These are phyloP conservation scores for Sthenelais limicola DNA, from an alignment of 2,888 invertebrate species.

Conservation along the genomic window DNA sequence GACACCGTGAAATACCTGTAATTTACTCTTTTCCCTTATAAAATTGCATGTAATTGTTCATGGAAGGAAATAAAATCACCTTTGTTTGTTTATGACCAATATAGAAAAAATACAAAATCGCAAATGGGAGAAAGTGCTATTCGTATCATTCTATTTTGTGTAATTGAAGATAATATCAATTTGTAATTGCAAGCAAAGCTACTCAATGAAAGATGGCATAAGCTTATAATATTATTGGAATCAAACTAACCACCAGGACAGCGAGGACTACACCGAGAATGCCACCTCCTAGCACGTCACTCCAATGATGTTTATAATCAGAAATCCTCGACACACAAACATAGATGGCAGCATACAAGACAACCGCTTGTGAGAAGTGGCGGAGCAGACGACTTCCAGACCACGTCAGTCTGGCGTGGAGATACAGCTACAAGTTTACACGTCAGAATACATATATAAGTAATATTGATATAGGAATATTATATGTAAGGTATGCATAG, in stretches of 20 bases:
- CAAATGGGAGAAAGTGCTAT: too few species aligned
- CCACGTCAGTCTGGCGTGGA: constrained; percentile 89
- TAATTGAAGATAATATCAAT: too few species aligned
- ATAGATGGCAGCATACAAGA: constrained; percentile 80
- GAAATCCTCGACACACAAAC: constrained; percentile 86
- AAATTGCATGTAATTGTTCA: too few species aligned
- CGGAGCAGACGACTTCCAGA: constrained; percentile 84
- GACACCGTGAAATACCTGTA: too few species aligned
- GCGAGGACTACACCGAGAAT: constrained; percentile 73
- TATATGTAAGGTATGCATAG: not conserved
- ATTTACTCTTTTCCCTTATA: too few species aligned
- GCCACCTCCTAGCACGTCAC: constrained; percentile 90
- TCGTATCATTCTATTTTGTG: too few species aligned
- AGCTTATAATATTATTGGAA: not conserved
- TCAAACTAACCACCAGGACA: constrained; percentile 61
- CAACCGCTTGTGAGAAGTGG: constrained; percentile 79
- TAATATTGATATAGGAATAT: not conserved
- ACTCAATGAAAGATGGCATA: too few species aligned
- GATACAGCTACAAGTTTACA: constrained; percentile 78
- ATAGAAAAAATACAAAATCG: too few species aligned
- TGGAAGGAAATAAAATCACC: too few species aligned
- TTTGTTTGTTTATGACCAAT: too few species aligned
- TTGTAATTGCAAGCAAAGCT: too few species aligned
- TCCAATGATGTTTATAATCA: constrained; percentile 99
- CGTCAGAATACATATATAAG: not conserved